These are phyloP conservation scores for Paradisaea rubra DNA, from an alignment of 2,113 vertebrate species.

Conservation along the genomic window DNA sequence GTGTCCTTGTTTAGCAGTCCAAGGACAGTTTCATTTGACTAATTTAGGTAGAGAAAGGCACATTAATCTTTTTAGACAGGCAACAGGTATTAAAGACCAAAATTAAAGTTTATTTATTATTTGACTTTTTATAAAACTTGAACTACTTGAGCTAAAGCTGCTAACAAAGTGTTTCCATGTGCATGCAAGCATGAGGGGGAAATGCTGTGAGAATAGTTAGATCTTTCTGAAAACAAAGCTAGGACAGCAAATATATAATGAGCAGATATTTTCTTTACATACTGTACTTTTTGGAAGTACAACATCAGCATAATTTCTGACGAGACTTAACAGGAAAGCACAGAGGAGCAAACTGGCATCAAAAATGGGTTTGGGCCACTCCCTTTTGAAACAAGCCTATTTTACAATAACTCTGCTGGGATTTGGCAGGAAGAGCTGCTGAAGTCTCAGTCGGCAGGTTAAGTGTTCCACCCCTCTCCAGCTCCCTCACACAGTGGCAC, in stretches of 20 bases:
- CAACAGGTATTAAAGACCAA: not conserved
- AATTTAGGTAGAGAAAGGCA: not conserved
- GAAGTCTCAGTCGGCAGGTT: not conserved
- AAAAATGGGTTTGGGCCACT: not conserved
- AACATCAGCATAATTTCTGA: not conserved
- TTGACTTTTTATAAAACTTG: not conserved
- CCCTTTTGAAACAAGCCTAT: not conserved
- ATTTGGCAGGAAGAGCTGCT: not conserved
- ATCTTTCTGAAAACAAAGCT: not conserved
- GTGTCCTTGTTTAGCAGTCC: not conserved
- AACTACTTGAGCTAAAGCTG: not conserved
- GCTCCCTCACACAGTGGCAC: fast-evolving
- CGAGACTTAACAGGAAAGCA: not conserved
- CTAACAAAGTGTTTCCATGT: not conserved
- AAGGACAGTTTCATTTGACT: not conserved
- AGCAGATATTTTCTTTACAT: not conserved
- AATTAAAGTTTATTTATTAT: not conserved
- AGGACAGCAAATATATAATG: not conserved
- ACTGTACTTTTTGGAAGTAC: not conserved
- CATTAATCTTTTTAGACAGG: not conserved
- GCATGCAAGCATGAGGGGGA: not conserved
- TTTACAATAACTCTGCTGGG: not conserved
- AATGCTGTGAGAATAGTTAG: not conserved
- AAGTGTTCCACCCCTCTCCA: not conserved
- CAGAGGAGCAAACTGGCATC: not conserved